Base-by-base conservation (phyloP, 2,888 invertebrate genomes). In the Drosophila peninsularis region DNA sequence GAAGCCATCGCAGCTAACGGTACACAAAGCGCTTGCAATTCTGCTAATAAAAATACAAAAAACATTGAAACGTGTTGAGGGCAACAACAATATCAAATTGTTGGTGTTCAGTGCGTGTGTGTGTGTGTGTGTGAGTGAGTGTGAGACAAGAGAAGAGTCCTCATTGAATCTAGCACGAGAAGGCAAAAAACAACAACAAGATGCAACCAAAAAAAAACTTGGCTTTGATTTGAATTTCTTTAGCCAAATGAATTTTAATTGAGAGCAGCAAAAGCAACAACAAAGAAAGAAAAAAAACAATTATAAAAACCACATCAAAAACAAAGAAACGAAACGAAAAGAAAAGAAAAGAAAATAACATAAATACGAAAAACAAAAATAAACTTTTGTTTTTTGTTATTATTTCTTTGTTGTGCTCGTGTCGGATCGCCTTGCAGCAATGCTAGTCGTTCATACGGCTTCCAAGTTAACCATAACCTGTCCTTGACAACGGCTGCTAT, bases 381-480 rank as follows among this genome's bases (percentile, higher is more conserved):
- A 39, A 53, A 55, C 34, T 37, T 57, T 19, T 71, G 45, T 30
- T 30, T 62, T 66, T 60, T 68, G 50, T 41, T 54, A 56, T 53
- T 68, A 36, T 55, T 52, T 41, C 44, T 21, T 32, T 21, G 17
- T 24, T 64, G 9, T 17, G 11, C 9, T 17, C 9, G 19, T 64
- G 53, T 37, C 19, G 19, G 13, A 19, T 34, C 53, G 54, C 53
- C 74, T 71, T 62, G 69, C 67, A 60, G 82, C 75, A 50, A 50
- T 52, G 52, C 61, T 50, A 42, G 68, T 30, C 67, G 47, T 30
- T 83, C 67, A 55, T 83, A 79, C 39, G 83, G 83, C 84, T 83
- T 83, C 87, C 70, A 69, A 83, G 81, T 81, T 83, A 83, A 84
- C 78, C 84, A 86, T 86, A 83, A 86, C 75, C 78, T 87, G 84